Conservation (phyloP, 2,797 vertebrate species). For the Xenopus petersii region DNA sequence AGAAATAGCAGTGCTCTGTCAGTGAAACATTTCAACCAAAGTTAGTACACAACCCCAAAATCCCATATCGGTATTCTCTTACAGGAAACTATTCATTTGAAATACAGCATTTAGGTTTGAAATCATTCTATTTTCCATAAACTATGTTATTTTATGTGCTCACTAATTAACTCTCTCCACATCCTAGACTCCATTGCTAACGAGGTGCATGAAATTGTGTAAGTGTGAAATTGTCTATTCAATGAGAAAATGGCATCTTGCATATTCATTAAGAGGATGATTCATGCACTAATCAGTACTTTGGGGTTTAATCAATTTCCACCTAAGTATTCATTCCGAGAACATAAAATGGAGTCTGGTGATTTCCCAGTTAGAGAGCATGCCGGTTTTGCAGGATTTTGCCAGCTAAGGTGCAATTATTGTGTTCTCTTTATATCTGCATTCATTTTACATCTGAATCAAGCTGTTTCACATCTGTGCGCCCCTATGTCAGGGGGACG, state of each 20-base stretch:
- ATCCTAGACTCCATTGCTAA: background rate
- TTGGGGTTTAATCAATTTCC: slow-evolving; percentile 25
- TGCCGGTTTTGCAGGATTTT: slow-evolving; percentile 14
- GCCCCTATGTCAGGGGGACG: no score
- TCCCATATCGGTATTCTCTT: no score
- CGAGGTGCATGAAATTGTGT: background rate
- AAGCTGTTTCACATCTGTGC: no score
- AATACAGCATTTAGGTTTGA: no score
- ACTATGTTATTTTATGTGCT: background rate
- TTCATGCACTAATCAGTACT: slow-evolving; percentile 15
- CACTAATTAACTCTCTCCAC: background rate
- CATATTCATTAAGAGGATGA: background rate
- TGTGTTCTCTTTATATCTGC: background rate
- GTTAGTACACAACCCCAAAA: no score
- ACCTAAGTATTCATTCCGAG: slow-evolving; percentile 4
- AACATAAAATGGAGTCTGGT: slow-evolving; percentile 27
- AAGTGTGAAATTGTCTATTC: background rate
- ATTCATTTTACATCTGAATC: slow-evolving; percentile 27
- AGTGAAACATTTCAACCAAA: no score
- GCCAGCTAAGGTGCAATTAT: slow-evolving; percentile 21
- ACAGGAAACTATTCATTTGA: no score
- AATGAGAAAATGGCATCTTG: background rate
- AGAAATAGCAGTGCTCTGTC: no score
- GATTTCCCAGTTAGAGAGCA: slow-evolving; percentile 4
- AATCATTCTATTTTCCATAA: no score